phyloP scores from a whole-genome alignment of 2,888 invertebrate genomes.

The Phoenoteleia sp. region DNA sequence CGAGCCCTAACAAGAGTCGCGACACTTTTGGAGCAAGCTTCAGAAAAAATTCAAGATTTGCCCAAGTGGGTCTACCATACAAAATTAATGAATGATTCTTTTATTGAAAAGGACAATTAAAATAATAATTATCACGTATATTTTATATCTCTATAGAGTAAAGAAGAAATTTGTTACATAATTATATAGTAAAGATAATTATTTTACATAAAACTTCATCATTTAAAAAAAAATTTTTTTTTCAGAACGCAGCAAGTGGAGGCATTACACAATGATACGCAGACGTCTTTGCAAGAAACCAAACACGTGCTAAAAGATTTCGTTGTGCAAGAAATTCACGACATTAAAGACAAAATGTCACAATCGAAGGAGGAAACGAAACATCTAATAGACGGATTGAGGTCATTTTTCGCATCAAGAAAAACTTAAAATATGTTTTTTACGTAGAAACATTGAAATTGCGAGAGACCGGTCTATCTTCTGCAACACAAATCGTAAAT shows the following conservation, averaged over 20 bases:
- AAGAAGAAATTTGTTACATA: too few species aligned
- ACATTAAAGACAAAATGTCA: slow-evolving; percentile 88
- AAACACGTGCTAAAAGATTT: slow-evolving; percentile 86
- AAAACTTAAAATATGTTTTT: too few species aligned
- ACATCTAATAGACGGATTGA: slow-evolving; percentile 89
- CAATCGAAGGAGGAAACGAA: slow-evolving; percentile 88
- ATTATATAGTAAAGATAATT: too few species aligned
- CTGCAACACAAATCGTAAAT: too few species aligned
- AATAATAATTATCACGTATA: too few species aligned
- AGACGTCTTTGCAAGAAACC: slow-evolving; percentile 88
- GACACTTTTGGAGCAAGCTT: slow-evolving; percentile 79
- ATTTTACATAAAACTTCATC: too few species aligned
- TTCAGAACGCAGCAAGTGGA: slow-evolving; percentile 87
- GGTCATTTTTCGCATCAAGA: slow-evolving; percentile 80
- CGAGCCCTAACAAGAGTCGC: slow-evolving; percentile 78
- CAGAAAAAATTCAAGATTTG: slow-evolving; percentile 79
- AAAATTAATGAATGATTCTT: too few species aligned
- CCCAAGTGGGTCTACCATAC: slow-evolving; percentile 79
- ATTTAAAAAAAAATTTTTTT: too few species aligned
- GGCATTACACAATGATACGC: slow-evolving; percentile 89
- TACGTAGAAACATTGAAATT: too few species aligned
- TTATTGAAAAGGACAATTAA: too few species aligned
- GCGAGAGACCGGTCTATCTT: too few species aligned
- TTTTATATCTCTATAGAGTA: too few species aligned
- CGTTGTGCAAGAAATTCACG: slow-evolving; percentile 85